These are phyloP conservation scores for Pissodes strobi DNA, from an alignment of 1,140 invertebrate species.

Conservation along the genomic window DNA sequence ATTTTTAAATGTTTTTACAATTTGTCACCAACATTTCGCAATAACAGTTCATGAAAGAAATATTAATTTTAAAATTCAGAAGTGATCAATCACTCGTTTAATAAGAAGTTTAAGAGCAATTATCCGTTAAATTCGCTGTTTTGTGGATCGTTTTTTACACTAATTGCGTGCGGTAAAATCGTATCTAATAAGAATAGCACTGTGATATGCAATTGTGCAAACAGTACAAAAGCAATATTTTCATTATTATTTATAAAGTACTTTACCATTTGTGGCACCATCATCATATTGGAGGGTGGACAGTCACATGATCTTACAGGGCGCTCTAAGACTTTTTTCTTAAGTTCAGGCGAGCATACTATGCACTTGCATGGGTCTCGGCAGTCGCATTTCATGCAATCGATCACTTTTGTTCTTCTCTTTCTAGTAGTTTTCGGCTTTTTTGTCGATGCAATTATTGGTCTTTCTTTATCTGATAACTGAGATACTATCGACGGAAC, in stretches of 20 bases:
- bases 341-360: conserved; percentile 22
- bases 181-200: too few relatives aligned
- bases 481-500: conserved; percentile 29
- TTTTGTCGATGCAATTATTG: background rate
- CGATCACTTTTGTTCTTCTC: conserved; percentile 16
- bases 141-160: too few relatives aligned
- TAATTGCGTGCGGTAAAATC: too few relatives aligned
- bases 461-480: conserved; percentile 27
- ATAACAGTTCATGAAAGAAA: too few relatives aligned
- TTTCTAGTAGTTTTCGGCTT: conserved; percentile 18
- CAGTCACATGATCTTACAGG: conserved; percentile 16
- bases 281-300: conserved; percentile 2
- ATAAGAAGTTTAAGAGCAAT: too few relatives aligned
- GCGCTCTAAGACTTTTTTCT: background rate
- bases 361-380: conserved; percentile 27
- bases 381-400: conserved; percentile 30
- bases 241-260: background rate
- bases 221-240: too few relatives aligned
- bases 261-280: conserved; percentile 1
- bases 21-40: too few relatives aligned
- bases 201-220: too few relatives aligned
- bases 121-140: too few relatives aligned
- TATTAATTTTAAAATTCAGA: too few relatives aligned
- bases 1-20: too few relatives aligned
- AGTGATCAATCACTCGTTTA: too few relatives aligned